Evolutionary conservation across 1,140 invertebrate genomes (phyloP), one percentile per base, ranked within the genome.

Genomic region (Anthonomus grandis): DNA sequence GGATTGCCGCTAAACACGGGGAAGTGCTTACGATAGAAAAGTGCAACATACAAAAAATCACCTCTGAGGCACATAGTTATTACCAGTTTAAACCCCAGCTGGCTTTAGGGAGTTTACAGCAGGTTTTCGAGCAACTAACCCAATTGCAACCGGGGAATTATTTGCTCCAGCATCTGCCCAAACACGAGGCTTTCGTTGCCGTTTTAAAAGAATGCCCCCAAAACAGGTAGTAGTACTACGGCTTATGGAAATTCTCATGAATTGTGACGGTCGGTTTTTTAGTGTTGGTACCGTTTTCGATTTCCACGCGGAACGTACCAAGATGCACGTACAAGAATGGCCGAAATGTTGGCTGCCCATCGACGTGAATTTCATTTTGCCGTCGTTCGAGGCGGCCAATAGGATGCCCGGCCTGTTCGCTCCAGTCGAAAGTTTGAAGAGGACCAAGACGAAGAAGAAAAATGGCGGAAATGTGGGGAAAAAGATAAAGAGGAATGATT

Each of bases 11-110:
- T 13, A 27, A 54, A 12, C 70, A 59, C 12, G 48, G 57, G 3
- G 74, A 78, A 65, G 39, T 77, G 31, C 67, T 78, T 12, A 68
- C 72, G 54, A 51, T 75, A 41, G 76, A 79, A 60, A 68, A 69
- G 52, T 69, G 68, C 27, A 67, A 68, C n/a, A 44, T 69, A 38
- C 63, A 64, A 22, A 71, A 73, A 19, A 54, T 78, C 18, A 64
- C 48, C 4, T 64, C 57, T 5, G 76, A 79, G 57, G 65, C 73
- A 2, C 62, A 63, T n/a, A 66, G 70, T 19, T 65, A 74, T 22
- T 70, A 74, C 47, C 60, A 70, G 0, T 52, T 70, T 12, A 76
- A 72, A 47, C 70, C 68, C 3, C 64, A 74, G 45, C 27, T 68
- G 36, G 62, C 65, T 56, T 37, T 59, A 25, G 57, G 57, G 5